Evolutionary conservation across 2,888 invertebrate genomes (phyloP).

Genomic region (Pachydiplax longipennis): DNA sequence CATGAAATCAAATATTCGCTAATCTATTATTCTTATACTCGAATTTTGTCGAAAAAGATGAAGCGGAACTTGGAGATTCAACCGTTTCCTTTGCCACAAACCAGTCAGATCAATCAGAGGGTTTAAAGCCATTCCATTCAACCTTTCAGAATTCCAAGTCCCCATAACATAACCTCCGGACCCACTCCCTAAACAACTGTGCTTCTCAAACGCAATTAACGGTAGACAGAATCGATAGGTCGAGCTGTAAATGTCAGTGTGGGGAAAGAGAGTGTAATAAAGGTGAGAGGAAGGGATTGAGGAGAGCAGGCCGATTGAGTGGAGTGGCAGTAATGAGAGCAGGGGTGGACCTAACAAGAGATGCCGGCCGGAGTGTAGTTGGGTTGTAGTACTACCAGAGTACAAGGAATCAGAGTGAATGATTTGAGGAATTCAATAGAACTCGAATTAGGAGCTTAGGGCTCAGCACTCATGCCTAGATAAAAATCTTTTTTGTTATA

Average conservation of each 20-base stretch:
- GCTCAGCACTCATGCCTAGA: too few relatives aligned
- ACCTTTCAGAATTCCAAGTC: neutral
- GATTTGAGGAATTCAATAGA: neutral
- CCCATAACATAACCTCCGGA: neutral
- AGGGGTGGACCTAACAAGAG: neutral
- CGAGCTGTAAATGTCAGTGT: slow-evolving; percentile 41
- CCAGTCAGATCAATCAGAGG: too few relatives aligned
- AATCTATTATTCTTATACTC: too few relatives aligned
- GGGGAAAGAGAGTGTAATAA: neutral
- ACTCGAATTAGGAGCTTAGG: too few relatives aligned
- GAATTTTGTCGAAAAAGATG: too few relatives aligned
- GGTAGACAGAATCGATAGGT: slow-evolving; percentile 40
- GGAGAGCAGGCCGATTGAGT: neutral
- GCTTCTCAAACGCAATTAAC: slow-evolving; percentile 25
- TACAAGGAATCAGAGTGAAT: neutral
- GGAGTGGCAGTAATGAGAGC: neutral
- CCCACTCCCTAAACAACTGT: neutral
- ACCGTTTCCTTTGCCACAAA: too few relatives aligned
- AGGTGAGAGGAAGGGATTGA: neutral
- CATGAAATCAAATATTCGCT: too few relatives aligned
- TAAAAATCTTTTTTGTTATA: too few relatives aligned
- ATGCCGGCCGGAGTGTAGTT: neutral
- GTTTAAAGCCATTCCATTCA: neutral
- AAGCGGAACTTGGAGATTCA: too few relatives aligned
- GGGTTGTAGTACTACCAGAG: neutral